Percentiles rank a stretch among this genome's conserved stretches.
These are phyloP conservation scores for Branchipolynoe longqiensis DNA, from an alignment of 2,888 invertebrate genomes.

Conservation along the genomic window DNA sequence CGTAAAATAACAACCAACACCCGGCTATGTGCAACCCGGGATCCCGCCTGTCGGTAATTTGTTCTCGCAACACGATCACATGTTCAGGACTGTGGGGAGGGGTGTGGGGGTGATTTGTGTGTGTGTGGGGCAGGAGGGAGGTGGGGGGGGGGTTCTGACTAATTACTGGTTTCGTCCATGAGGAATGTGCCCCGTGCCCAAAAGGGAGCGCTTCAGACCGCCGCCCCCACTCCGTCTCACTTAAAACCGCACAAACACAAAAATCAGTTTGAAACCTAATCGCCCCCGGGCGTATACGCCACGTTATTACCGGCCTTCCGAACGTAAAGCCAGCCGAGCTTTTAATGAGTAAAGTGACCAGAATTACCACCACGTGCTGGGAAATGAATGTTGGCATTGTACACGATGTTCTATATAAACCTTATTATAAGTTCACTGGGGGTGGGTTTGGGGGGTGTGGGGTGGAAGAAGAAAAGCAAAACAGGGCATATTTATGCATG, in stretches of 20 bases:
- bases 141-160: too few relatives aligned
- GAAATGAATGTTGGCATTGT: background rate
- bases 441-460: too few relatives aligned
- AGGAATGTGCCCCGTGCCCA: constrained; percentile 25
- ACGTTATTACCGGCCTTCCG: background rate
- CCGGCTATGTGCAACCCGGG: too few relatives aligned
- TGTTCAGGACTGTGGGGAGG: too few relatives aligned
- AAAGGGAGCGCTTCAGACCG: background rate
- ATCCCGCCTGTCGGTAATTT: too few relatives aligned
- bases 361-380: background rate
- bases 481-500: too few relatives aligned
- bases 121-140: too few relatives aligned
- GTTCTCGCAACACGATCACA: too few relatives aligned
- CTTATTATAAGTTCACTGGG: too few relatives aligned
- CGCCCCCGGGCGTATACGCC: constrained; percentile 12
- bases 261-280: constrained; percentile 12
- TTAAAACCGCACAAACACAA: constrained; percentile 2
- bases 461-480: too few relatives aligned
- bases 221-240: constrained; percentile 12
- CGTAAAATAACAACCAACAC: too few relatives aligned
- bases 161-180: background rate
- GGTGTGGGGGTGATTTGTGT: constrained; percentile 22
- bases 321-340: background rate
- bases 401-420: too few relatives aligned
- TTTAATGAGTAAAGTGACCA: background rate